phyloP scores from a whole-genome alignment of 1,140 invertebrate genomes.

The Triops cancriformis region DNA sequence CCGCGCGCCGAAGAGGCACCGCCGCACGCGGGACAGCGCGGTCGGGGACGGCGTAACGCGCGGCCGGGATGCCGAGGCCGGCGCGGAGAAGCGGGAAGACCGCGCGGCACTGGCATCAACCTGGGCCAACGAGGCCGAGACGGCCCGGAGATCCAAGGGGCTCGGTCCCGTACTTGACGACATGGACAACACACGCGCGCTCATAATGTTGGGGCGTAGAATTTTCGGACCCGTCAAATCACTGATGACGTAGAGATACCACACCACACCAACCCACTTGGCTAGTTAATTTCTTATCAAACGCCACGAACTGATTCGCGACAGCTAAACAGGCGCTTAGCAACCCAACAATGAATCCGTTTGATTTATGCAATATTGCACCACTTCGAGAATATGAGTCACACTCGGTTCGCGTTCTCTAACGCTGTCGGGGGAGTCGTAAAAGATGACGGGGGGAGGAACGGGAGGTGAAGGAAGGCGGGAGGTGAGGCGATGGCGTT shows the following conservation, averaged over 20 bases:
- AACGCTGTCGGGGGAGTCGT: background rate
- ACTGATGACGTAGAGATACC: background rate
- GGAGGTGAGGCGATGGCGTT: background rate
- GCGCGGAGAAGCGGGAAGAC: background rate
- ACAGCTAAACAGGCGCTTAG: background rate
- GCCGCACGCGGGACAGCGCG: slow-evolving; percentile 15
- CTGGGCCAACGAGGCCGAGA: background rate
- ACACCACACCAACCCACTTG: background rate
- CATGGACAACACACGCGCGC: background rate
- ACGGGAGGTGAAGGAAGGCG: background rate
- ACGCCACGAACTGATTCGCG: background rate
- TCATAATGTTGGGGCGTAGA: background rate
- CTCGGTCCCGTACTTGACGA: background rate
- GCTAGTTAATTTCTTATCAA: too few species aligned
- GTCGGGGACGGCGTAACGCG: slow-evolving; percentile 15
- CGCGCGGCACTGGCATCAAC: background rate
- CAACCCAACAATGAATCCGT: background rate
- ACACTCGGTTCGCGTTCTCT: background rate
- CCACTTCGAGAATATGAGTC: background rate
- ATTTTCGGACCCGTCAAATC: background rate
- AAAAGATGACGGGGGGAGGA: background rate
- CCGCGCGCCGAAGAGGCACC: slow-evolving; percentile 22
- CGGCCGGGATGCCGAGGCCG: background rate
- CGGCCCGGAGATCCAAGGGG: background rate
- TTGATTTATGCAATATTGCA: slow-evolving; percentile 11